Evolutionary conservation across 2,888 invertebrate genomes (phyloP).

Genomic region (Melanchra persicariae): DNA sequence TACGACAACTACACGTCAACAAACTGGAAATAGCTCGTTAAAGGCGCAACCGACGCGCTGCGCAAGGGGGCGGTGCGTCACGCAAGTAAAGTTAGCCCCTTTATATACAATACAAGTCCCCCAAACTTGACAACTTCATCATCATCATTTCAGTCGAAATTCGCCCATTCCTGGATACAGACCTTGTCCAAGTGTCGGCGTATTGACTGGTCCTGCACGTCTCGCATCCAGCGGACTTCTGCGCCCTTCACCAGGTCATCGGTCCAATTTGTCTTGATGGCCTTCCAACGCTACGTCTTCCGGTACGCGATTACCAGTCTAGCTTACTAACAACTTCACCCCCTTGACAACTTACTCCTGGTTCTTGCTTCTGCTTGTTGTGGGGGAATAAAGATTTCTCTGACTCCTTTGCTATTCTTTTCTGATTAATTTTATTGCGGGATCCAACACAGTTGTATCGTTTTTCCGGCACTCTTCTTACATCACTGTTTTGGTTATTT

Average conservation of each 20-base stretch:
- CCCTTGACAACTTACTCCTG: neutral
- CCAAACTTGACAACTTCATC: neutral
- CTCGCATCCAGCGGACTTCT: no score
- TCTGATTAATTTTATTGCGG: neutral
- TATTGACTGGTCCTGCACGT: no score
- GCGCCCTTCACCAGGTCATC: no score
- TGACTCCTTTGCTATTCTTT: neutral
- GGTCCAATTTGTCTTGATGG: no score
- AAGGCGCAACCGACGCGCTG: slow-evolving; percentile 28
- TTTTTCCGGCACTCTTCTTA: neutral
- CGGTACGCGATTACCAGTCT: no score
- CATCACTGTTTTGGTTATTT: neutral
- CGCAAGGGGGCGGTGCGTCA: slow-evolving; percentile 20
- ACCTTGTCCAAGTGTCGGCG: no score
- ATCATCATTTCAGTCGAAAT: no score
- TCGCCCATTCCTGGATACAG: no score
- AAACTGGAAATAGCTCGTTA: slow-evolving; percentile 56
- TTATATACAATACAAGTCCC: neutral
- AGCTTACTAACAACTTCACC: neutral
- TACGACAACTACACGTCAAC: slow-evolving; percentile 58
- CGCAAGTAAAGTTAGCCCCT: neutral
- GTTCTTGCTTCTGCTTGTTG: no score
- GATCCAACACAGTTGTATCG: neutral
- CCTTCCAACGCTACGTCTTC: no score
- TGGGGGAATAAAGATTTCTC: no score